phyloP scores from a whole-genome alignment of 2,113 vertebrate species.

The Mellivora capensis region DNA sequence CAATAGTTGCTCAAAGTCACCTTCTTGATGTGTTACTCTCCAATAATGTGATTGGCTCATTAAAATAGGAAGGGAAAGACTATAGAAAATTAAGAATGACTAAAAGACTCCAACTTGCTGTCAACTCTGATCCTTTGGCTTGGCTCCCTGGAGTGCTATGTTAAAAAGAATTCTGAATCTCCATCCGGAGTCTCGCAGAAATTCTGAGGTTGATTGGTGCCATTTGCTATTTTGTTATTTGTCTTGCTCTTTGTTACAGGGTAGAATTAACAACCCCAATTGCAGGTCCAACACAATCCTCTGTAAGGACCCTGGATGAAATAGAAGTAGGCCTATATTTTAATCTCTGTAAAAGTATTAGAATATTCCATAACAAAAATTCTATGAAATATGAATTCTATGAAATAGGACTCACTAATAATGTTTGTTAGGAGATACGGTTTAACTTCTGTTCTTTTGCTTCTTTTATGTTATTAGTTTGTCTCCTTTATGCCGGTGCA shows the following conservation, averaged over 20 bases:
- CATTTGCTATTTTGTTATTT: neutral
- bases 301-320: neutral
- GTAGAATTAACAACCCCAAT: neutral
- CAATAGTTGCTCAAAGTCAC: neutral
- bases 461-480: neutral
- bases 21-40: neutral
- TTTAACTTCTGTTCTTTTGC: neutral
- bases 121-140: neutral
- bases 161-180: neutral
- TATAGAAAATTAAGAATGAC: neutral
- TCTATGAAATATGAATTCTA: neutral
- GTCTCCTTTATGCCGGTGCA: neutral
- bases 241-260: neutral
- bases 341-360: neutral
- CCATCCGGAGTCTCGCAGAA: neutral
- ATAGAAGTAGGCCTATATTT: neutral
- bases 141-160: accelerated
- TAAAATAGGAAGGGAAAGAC: constrained; percentile 16
- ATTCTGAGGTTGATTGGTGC: too few species aligned
- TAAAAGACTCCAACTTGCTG: neutral
- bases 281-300: neutral
- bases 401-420: neutral
- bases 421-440: neutral
- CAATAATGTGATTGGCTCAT: neutral
- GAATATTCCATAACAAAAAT: neutral